Percentiles rank a stretch among this genome's conserved stretches.
phyloP scores from a whole-genome alignment of 2,113 vertebrate genomes.

The Tachysurus vachellii region DNA sequence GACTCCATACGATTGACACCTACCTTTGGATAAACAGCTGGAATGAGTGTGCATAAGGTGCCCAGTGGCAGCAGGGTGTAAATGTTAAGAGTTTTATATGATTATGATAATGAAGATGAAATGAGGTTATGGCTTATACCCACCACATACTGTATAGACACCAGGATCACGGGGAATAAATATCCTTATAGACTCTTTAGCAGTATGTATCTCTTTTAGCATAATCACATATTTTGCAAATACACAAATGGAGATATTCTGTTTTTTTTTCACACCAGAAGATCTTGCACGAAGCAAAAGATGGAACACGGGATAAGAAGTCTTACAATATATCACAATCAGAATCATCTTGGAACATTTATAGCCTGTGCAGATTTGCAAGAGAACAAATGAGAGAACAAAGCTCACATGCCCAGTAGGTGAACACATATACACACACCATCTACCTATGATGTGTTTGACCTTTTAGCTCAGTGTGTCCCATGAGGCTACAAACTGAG shows the following conservation, averaged over 20 bases:
- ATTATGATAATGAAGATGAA: constrained; percentile 55
- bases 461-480: constrained; percentile 43
- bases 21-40: constrained; percentile 59
- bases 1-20: constrained; percentile 35
- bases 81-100: constrained; percentile 63
- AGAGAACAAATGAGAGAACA: not conserved
- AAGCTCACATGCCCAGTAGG: not conserved
- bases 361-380: not conserved
- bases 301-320: not conserved
- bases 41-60: not conserved
- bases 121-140: not conserved
- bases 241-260: not conserved
- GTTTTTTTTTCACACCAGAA: not conserved
- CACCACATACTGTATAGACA: not conserved
- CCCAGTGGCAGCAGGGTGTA: not conserved
- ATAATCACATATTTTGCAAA: not conserved
- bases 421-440: not conserved
- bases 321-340: not conserved
- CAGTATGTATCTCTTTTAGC: not conserved
- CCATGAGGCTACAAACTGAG: constrained; percentile 24
- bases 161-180: not conserved
- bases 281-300: not conserved
- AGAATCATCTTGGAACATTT: not conserved
- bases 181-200: not conserved
- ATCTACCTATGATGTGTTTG: constrained; percentile 34